Percentiles rank a stretch among this genome's conserved stretches.
phyloP scores from a whole-genome alignment of 2,888 invertebrate species.

The Neelides folsomi region DNA sequence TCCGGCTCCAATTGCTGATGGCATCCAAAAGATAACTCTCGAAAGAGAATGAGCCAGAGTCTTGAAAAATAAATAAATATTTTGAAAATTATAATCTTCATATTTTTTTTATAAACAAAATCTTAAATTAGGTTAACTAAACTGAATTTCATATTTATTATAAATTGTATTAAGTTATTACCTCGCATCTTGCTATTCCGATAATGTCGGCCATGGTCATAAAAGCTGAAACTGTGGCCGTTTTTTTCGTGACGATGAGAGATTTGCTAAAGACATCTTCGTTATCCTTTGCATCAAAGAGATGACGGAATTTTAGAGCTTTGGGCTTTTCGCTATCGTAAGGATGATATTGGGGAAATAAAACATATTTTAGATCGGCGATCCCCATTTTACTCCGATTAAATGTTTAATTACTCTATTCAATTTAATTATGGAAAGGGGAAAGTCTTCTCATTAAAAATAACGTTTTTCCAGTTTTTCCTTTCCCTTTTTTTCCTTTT shows the following conservation, averaged over 20 bases:
- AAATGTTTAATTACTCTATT: too few species aligned
- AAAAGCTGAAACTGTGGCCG: constrained; percentile 1
- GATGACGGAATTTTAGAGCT: background rate
- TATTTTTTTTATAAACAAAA: background rate
- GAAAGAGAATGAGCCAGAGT: constrained; percentile 7
- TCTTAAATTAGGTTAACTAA: background rate
- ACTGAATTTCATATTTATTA: background rate
- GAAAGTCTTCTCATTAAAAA: too few species aligned
- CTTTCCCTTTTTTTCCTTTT: too few species aligned
- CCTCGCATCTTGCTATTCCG: constrained; percentile 8
- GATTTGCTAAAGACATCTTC: constrained; percentile 19
- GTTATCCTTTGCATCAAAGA: constrained; percentile 19
- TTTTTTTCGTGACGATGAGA: constrained; percentile 12
- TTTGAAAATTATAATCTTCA: background rate
- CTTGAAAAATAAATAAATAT: constrained; percentile 7
- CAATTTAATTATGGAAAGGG: too few species aligned
- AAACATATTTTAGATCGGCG: too few species aligned
- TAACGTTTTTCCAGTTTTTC: too few species aligned
- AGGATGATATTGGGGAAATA: too few species aligned
- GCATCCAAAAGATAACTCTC: constrained; percentile 11
- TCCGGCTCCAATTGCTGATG: constrained; percentile 22
- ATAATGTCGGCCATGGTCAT: constrained; percentile 8
- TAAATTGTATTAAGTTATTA: constrained; percentile 5
- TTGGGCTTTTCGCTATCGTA: too few species aligned
- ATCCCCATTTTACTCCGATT: too few species aligned